A percentile compares a stretch with the other conserved stretches of the same genome.
Conservation (phyloP, 2,113 vertebrate species). For the Myrmecobius fasciatus region DNA sequence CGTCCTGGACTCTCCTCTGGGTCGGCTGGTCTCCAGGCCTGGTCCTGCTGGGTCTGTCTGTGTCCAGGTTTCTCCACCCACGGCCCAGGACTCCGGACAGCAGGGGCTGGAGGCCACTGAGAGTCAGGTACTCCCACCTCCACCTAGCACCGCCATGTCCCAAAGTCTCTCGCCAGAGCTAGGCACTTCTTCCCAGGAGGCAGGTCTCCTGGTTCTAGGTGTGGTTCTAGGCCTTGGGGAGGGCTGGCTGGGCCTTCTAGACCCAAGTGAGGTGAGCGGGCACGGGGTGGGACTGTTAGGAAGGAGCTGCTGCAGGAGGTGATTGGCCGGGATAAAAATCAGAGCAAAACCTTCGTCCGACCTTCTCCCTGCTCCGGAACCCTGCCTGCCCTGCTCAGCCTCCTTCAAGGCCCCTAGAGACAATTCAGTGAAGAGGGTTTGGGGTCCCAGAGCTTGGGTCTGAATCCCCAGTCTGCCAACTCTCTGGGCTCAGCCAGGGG, state of each 20-base stretch:
- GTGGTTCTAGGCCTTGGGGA: not conserved
- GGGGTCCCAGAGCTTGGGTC: not conserved
- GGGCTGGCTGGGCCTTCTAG: not conserved
- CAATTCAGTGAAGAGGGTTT: not conserved
- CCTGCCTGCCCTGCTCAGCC: not conserved
- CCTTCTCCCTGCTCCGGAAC: not conserved
- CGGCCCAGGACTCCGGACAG: conserved; percentile 51
- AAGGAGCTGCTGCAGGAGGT: not conserved
- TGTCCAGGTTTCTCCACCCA: conserved; percentile 69
- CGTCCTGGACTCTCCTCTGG: not conserved
- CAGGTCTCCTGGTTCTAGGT: no score
- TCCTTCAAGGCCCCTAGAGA: not conserved
- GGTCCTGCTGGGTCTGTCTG: not conserved
- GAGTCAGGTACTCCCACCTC: conserved; percentile 51
- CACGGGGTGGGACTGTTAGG: not conserved
- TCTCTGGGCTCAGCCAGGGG: no score
- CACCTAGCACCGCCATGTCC: not conserved
- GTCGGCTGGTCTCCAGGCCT: not conserved
- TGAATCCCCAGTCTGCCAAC: not conserved
- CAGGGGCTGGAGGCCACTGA: conserved; percentile 53
- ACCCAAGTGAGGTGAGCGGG: not conserved
- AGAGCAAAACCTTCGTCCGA: not conserved
- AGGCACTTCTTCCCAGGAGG: not conserved
- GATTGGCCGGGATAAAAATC: not conserved
- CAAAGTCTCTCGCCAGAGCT: not conserved